Evolutionary conservation across 2,797 vertebrate genomes (phyloP).

Genomic region (Amphiprion clarkii): DNA sequence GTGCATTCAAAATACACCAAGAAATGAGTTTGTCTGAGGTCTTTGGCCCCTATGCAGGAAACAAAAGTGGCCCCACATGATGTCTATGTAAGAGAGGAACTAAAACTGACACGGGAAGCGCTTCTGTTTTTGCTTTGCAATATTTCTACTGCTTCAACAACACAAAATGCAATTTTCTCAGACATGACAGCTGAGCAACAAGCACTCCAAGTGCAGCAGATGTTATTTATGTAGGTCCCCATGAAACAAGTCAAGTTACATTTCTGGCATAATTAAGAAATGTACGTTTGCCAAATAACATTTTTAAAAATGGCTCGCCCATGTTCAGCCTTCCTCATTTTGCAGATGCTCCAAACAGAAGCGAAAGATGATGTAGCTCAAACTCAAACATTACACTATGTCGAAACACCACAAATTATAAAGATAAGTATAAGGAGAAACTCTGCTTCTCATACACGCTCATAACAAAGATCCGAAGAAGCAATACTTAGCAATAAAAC

Average conservation of each 20-base stretch:
- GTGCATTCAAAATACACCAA: slow-evolving; percentile 7
- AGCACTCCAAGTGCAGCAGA: background rate
- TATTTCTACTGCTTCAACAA: slow-evolving; percentile 17
- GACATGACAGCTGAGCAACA: slow-evolving; percentile 2
- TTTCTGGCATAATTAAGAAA: slow-evolving; percentile 41
- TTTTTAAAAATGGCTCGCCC: background rate
- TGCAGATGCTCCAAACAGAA: slow-evolving; percentile 17
- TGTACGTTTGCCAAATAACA: background rate
- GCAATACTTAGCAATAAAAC: slow-evolving; percentile 24
- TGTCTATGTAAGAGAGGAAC: slow-evolving; percentile 60
- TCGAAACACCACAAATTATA: background rate
- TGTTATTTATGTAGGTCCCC: background rate
- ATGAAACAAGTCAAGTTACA: slow-evolving; percentile 56
- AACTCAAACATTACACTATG: background rate
- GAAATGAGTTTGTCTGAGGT: background rate
- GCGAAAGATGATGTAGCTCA: slow-evolving; percentile 1
- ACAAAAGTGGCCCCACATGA: slow-evolving; percentile 51
- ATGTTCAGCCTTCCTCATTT: slow-evolving; percentile 28
- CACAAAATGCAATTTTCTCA: background rate
- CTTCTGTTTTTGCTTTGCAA: slow-evolving; percentile 4
- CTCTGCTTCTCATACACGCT: background rate
- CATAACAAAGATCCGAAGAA: slow-evolving; percentile 18
- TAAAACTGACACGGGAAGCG: slow-evolving; percentile 52
- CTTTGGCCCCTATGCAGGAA: slow-evolving; percentile 13
- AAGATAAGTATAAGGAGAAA: background rate